Conservation (phyloP, 64 coral and sea anemone species). For the Orbicella faveolata region DNA sequence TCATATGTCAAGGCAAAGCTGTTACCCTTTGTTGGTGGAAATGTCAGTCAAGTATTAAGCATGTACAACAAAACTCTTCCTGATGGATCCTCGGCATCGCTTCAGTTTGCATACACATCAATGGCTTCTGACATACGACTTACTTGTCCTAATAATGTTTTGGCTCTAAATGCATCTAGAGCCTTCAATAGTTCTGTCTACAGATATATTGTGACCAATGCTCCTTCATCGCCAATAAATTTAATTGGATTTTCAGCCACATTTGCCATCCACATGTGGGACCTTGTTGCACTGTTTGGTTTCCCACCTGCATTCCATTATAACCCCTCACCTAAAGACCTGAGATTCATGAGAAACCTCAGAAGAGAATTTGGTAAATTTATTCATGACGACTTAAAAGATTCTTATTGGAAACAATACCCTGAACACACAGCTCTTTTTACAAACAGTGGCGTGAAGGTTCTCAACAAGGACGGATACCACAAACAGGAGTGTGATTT, state of each 20-base stretch:
- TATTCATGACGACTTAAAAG: conserved; percentile 43
- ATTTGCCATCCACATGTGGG: conserved; percentile 80
- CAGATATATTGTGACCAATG: conserved; percentile 67
- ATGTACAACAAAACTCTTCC: conserved; percentile 46
- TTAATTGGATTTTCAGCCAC: background rate
- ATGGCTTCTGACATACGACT: conserved; percentile 69
- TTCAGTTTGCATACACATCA: conserved; percentile 53
- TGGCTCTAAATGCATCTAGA: conserved; percentile 57
- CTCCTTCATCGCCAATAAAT: conserved; percentile 38
- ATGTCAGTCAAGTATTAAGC: background rate
- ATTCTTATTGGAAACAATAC: conserved; percentile 25
- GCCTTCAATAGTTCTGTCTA: conserved; percentile 59
- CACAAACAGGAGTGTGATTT: conserved; percentile 67
- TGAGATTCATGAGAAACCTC: conserved; percentile 36
- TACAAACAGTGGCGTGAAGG: conserved; percentile 49
- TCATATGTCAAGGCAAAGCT: conserved; percentile 50
- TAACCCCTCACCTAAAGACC: conserved; percentile 37
- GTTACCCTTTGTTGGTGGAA: conserved; percentile 47
- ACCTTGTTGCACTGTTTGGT: conserved; percentile 76
- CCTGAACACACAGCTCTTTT: conserved; percentile 67
- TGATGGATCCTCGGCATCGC: background rate
- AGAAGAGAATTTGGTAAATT: conserved; percentile 63
- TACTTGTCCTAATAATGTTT: conserved; percentile 61
- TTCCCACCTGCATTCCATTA: conserved; percentile 49
- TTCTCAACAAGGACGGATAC: conserved; percentile 30